A percentile compares a stretch with the other conserved stretches of the same genome.
Evolutionary conservation across 2,888 invertebrate genomes (phyloP).

Genomic region (Cataglyphis cursor): DNA sequence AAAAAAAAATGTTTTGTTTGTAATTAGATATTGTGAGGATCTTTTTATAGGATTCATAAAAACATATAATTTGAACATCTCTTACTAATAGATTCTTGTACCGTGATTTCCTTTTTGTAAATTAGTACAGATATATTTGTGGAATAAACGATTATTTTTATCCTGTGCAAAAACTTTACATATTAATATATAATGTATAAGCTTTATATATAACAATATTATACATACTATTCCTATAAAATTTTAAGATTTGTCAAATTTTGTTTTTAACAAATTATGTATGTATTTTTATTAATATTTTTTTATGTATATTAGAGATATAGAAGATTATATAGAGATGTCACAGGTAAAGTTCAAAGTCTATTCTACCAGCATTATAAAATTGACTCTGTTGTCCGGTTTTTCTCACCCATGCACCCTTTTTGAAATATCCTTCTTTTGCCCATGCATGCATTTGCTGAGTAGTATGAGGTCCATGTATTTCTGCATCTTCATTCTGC

Average conservation of each 20-base stretch:
- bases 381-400: constrained; percentile 91
- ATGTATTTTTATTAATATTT: constrained; percentile 22
- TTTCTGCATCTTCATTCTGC: constrained; percentile 90
- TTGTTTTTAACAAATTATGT: background rate
- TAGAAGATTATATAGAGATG: too few relatives aligned
- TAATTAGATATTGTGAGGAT: background rate
- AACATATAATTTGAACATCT: background rate
- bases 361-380: constrained; percentile 95
- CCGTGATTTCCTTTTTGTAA: background rate
- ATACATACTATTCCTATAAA: constrained; percentile 5
- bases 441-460: constrained; percentile 97
- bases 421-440: constrained; percentile 94
- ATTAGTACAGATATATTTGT: constrained; percentile 9
- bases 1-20: background rate
- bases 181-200: background rate
- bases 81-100: background rate
- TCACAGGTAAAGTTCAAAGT: constrained; percentile 96
- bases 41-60: background rate
- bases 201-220: background rate
- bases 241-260: background rate
- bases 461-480: constrained; percentile 95
- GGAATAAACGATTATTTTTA: constrained; percentile 3
- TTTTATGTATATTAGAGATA: constrained; percentile 10
- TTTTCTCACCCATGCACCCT: constrained; percentile 95
- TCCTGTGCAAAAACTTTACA: constrained; percentile 10